Conservation (phyloP, 2,113 vertebrate genomes). For the Melospiza melodia region DNA sequence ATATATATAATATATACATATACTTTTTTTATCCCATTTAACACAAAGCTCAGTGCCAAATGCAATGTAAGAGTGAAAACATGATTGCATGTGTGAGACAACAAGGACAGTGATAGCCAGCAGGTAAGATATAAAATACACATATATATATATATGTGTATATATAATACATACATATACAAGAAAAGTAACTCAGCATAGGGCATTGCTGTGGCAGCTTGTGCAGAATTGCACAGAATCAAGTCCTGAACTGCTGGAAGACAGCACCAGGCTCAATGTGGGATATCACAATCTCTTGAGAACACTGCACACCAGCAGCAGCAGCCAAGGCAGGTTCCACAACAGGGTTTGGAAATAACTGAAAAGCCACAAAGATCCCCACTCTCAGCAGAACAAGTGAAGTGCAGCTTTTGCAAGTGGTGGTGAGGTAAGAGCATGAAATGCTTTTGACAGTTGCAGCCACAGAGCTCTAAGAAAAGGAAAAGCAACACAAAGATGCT, state of each 20-base stretch:
- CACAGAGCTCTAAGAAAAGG: not conserved
- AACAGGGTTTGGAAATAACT: constrained; percentile 6
- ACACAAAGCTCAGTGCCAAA: no score
- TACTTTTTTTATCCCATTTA: no score
- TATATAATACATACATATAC: no score
- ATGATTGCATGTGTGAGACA: no score
- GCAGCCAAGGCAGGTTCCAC: not conserved
- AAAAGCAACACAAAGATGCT: not conserved
- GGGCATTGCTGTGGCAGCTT: not conserved
- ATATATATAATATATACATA: no score
- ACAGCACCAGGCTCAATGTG: not conserved
- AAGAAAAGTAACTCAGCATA: not conserved
- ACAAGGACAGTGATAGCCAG: not conserved
- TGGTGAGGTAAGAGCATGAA: not conserved
- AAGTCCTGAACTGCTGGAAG: not conserved
- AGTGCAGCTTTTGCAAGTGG: not conserved
- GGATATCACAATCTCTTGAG: not conserved
- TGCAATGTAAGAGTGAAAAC: no score
- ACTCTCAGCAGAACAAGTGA: not conserved
- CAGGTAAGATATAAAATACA: not conserved
- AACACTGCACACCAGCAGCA: not conserved
- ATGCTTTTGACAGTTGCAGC: not conserved
- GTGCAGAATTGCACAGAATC: not conserved
- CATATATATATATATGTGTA: no score
- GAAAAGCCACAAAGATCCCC: constrained; percentile 29